phyloP scores from a whole-genome alignment of 2,113 vertebrate species.

The Lipophrys pholis region DNA sequence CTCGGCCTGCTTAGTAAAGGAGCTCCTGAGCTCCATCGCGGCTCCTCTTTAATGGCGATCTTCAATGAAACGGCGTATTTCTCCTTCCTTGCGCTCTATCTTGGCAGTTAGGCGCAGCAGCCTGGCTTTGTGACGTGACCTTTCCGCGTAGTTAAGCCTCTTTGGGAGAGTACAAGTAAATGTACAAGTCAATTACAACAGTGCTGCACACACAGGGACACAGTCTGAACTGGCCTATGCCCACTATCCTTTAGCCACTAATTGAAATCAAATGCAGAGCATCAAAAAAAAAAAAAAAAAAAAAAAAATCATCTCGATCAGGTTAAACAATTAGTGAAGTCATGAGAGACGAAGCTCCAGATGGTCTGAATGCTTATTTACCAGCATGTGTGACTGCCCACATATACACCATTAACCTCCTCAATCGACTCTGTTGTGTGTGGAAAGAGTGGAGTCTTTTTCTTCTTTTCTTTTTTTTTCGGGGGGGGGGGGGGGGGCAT shows the following conservation, averaged over 20 bases:
- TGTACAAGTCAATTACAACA: constrained; percentile 51
- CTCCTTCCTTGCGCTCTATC: constrained; percentile 26
- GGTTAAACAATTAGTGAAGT: constrained; percentile 15
- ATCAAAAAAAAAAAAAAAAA: constrained; percentile 4
- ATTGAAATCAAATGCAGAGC: constrained; percentile 42
- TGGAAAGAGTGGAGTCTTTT: no score
- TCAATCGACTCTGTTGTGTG: neutral
- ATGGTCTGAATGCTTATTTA: constrained; percentile 31
- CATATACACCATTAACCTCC: no score
- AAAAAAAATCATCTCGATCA: constrained; percentile 26
- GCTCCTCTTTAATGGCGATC: constrained; percentile 25
- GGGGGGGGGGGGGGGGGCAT: constrained; percentile 3
- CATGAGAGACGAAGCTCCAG: no score
- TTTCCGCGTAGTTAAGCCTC: constrained; percentile 35
- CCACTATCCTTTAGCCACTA: constrained; percentile 6
- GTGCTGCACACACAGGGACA: constrained; percentile 18
- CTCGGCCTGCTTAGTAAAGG: no score
- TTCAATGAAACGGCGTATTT: constrained; percentile 21
- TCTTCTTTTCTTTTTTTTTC: no score
- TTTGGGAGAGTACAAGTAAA: constrained; percentile 28
- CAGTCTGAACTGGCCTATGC: no score
- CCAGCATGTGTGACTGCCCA: constrained; percentile 25
- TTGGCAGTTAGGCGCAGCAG: constrained; percentile 24
- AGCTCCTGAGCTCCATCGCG: constrained; percentile 38
- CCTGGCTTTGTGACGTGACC: constrained; percentile 30